Base-by-base conservation (phyloP, 1,140 invertebrate genomes). In the Paramacrobiotus metropolitanus region DNA sequence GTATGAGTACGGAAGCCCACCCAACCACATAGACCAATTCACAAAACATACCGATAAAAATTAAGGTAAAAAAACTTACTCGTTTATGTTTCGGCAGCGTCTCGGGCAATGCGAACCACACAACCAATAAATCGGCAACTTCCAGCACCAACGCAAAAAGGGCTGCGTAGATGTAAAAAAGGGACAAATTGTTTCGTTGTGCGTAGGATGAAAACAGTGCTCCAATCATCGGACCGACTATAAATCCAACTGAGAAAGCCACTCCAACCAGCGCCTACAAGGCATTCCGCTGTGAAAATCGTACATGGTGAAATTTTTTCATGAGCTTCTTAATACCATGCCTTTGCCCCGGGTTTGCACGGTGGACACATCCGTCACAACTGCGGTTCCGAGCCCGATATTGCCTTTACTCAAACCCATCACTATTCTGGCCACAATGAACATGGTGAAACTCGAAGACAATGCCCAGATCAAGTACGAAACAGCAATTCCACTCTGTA, bases 391-490 rank as follows among this genome's bases (percentile, higher is more conserved):
- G 29, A 98, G 75, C 65, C 86, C 91, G 20, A 98, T 83, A 76
- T 97, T 98, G 2, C 90, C 92, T 78, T 97, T 96, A 68, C 86
- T 90, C 2, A 96, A 77, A 0, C 94, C 94, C 21, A 92, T 92
- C 63, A 97, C 75, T 64, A 97, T 81, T 67, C 94, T 78, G 0
- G 93, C 86, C 40, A 96, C 66, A 21, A 97, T 85, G 77, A 99
- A 99, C 44, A 93, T 67, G 18, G 81, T 77, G 74, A 99, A 96
- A 69, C 83, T 89, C 61, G 78, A 77, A 0, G 92, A 91, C 31
- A 85, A 70, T 28, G 83, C 83, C 93, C 93, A 98, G 55, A 94
- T 64, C 2, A 83, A 75, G 74, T 96, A 90, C 0, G 89, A 93
- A 15, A 80, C 61, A 2, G 84, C 77, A 67, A 94, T 85, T 21